Percentiles rank a stretch among this genome's conserved stretches.
These are phyloP conservation scores for Marmota monax DNA, from an alignment of 2,113 vertebrate genomes.

Conservation along the genomic window DNA sequence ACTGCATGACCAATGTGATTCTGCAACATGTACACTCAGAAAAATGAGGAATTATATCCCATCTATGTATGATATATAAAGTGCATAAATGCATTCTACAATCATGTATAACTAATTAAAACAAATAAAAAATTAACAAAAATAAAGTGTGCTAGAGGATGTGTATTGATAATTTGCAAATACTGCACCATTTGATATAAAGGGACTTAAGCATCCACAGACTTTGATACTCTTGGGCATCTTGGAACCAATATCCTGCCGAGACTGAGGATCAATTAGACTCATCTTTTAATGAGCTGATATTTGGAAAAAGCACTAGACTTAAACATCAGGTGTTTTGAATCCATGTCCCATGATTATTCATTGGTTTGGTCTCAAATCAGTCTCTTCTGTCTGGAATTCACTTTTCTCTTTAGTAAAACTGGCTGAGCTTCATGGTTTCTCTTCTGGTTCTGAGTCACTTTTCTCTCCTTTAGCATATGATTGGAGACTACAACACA, in stretches of 20 bases:
- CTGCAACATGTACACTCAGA: no score
- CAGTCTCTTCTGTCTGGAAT: not conserved
- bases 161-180: not conserved
- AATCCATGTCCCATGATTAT: not conserved
- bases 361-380: not conserved
- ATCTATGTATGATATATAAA: no score
- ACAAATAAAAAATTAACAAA: no score
- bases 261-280: not conserved
- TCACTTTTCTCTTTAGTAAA: not conserved
- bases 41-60: no score
- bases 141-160: not conserved
- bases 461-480: not conserved
- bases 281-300: not conserved
- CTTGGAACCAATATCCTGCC: not conserved
- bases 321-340: not conserved
- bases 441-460: not conserved
- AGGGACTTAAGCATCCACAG: not conserved
- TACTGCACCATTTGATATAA: not conserved
- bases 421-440: not conserved
- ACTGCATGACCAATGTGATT: no score
- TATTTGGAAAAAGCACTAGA: not conserved
- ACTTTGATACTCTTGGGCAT: not conserved
- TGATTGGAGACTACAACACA: not conserved
- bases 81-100: no score
- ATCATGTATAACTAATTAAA: no score